Evolutionary conservation across 2,888 invertebrate genomes (phyloP).

Genomic region (Apotomis capreana): DNA sequence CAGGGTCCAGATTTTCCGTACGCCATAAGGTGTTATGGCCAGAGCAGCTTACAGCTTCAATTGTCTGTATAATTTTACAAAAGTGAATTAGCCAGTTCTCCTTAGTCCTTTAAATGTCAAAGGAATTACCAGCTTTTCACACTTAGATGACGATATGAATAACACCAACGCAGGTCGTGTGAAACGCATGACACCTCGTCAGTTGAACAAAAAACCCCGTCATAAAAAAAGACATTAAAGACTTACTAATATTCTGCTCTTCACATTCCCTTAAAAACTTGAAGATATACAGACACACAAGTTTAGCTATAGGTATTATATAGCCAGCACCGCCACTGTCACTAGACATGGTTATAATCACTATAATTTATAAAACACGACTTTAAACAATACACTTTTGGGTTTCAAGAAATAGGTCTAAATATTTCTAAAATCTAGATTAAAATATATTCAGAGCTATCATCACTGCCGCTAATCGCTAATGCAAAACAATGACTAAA

Average conservation of each 20-base stretch:
- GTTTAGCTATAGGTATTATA: conserved; percentile 59
- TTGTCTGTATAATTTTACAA: no score
- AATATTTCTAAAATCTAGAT: not conserved
- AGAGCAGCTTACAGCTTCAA: no score
- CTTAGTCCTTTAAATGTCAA: no score
- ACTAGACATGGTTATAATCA: conserved; percentile 56
- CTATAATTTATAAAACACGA: not conserved
- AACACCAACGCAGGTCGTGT: no score
- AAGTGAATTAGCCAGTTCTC: no score
- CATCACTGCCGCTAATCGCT: conserved; percentile 27
- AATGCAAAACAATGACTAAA: conserved; percentile 33
- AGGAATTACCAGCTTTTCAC: no score
- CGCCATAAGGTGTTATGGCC: no score
- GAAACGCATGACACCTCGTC: no score
- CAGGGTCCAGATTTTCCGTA: no score
- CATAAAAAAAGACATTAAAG: not conserved
- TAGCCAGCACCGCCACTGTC: conserved; percentile 62
- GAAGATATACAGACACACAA: conserved; percentile 59
- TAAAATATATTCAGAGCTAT: not conserved
- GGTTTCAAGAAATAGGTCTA: no score
- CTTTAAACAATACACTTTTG: no score
- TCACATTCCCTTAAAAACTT: conserved; percentile 64
- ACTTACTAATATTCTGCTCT: conserved; percentile 59
- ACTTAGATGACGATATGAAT: no score
- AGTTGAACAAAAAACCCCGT: not conserved